These are phyloP conservation scores for Orthosia gothica DNA, from an alignment of 2,888 invertebrate genomes.

Conservation along the genomic window DNA sequence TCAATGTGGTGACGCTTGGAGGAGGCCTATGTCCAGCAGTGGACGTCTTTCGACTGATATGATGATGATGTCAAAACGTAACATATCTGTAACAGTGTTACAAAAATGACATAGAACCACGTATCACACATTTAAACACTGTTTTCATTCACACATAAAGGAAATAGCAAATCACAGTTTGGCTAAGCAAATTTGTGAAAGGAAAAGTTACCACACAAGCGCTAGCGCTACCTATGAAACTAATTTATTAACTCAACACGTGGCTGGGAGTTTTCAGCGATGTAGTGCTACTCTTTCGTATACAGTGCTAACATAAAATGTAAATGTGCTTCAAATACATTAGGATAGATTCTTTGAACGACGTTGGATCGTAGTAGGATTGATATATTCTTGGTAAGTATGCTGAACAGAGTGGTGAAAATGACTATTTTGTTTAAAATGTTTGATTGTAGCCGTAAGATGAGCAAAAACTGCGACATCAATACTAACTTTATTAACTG, in stretches of 20 bases:
- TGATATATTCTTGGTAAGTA: not conserved
- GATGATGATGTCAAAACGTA: too few species aligned
- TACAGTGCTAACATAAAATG: slow-evolving; percentile 32
- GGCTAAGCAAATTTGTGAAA: not conserved
- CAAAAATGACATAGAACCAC: not conserved
- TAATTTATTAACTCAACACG: slow-evolving; percentile 51
- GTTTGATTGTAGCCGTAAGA: too few species aligned
- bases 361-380: not conserved
- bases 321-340: slow-evolving; percentile 43
- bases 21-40: too few species aligned
- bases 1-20: too few species aligned
- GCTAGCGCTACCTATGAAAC: slow-evolving; percentile 24
- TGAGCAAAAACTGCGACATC: too few species aligned
- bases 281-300: slow-evolving; percentile 25
- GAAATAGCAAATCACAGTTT: not conserved
- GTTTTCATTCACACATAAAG: too few species aligned
- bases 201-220: slow-evolving; percentile 20
- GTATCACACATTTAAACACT: not conserved
- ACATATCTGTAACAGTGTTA: not conserved
- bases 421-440: too few species aligned
- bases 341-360: slow-evolving; percentile 6
- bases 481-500: too few species aligned
- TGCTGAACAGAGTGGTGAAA: not conserved
- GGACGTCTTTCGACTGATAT: too few species aligned
- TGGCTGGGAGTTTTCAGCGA: slow-evolving; percentile 37